Evolutionary conservation across 2,888 invertebrate genomes (phyloP).

Genomic region (Meiosimyza decipiens): DNA sequence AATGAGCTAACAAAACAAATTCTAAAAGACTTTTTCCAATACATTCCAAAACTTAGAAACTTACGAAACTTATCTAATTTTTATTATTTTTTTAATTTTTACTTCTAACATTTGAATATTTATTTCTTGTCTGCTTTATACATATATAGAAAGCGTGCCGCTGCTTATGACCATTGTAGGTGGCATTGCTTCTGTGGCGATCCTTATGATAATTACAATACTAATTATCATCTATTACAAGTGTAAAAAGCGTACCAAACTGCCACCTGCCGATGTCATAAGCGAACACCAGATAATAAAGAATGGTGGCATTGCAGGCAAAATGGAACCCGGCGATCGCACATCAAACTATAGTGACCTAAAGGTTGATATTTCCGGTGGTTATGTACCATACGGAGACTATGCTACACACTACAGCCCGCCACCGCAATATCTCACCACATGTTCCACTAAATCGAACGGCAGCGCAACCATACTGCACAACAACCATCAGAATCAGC

Average conservation of each 20-base stretch:
- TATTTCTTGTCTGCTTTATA: constrained; percentile 43
- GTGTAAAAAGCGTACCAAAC: constrained; percentile 63
- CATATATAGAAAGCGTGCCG: constrained; percentile 79
- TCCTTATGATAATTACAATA: constrained; percentile 84
- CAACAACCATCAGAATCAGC: constrained; percentile 62
- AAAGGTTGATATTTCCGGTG: constrained; percentile 86
- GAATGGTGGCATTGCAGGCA: constrained; percentile 57
- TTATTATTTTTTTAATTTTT: constrained; percentile 4
- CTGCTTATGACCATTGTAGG: constrained; percentile 85
- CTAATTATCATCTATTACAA: constrained; percentile 84
- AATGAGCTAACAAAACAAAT: no score
- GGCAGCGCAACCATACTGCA: constrained; percentile 62
- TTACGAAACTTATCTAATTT: no score
- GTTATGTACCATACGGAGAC: constrained; percentile 80
- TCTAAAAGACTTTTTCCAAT: no score
- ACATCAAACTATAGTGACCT: constrained; percentile 93
- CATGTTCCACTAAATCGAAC: constrained; percentile 64
- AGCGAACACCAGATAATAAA: constrained; percentile 68
- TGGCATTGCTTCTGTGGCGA: constrained; percentile 81
- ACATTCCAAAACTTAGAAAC: no score
- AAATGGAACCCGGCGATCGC: constrained; percentile 75
- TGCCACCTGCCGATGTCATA: constrained; percentile 66
- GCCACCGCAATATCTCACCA: constrained; percentile 70
- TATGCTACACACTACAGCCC: constrained; percentile 91
- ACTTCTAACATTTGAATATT: constrained; percentile 2